Evolutionary conservation across 2,797 vertebrate species (phyloP), one percentile per base, ranked within the genome.

Genomic region (Bucorvus abyssinicus): DNA sequence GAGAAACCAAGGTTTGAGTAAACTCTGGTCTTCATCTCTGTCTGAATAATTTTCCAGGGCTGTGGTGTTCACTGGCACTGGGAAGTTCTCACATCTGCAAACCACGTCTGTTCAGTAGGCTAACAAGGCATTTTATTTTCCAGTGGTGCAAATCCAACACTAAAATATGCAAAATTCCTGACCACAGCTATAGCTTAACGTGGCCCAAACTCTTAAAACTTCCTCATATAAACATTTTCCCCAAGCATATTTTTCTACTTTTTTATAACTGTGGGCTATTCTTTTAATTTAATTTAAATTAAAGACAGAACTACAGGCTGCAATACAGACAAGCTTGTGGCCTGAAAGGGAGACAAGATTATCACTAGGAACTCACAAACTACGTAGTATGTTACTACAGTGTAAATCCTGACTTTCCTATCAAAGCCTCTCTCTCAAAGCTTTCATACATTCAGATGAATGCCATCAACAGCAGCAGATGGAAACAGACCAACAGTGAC

Each of bases 121-220:
- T 86, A 96, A 55, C 55, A 67, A 92, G 40, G 32, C 36, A 45
- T 95, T 94, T 94, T 69, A 87, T 84, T 96, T 97, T 97, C 92
- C 94, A 94, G 78, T 77, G 67, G 52, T 92, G 49, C 70, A 95
- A 96, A 93, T 74, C 79, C 90, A 90, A 68, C 53, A 55, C 65
- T 91, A 88, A 94, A 95, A 88, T 90, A 96, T 81, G 82, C 61
- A 94, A 88, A 94, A 93, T 73, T 90, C 71, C 78, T 87, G 47
- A 95, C 93, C 80, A 93, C 88, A 92, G 84, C 49, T 90, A 93
- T 64, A 95, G 38, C 11, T 94, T 70, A 77, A 82, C 53, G 63
- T 67, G 88, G 83, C 44, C 80, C 86, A 90, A 82, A 88, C 50
- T 69, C 83, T 91, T 95, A 60, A 95, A 95, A 75, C 44, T 65